Evolutionary conservation across 2,888 invertebrate species (phyloP).

Genomic region (Amblyjoppa proteus): DNA sequence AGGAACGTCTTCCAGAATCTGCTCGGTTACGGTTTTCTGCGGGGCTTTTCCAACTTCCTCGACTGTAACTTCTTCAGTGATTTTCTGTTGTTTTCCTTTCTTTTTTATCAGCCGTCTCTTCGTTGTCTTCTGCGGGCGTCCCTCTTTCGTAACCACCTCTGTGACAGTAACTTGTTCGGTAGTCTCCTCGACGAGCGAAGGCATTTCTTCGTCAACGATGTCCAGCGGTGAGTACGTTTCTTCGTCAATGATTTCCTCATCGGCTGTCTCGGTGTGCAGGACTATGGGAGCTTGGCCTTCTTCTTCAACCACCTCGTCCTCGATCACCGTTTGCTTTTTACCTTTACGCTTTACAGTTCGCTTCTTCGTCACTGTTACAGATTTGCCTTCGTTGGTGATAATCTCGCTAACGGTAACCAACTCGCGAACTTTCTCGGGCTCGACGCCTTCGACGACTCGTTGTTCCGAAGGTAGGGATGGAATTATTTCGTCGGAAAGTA

Average conservation of each 20-base stretch:
- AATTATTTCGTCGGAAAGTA: slow-evolving; percentile 71
- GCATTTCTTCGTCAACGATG: slow-evolving; percentile 79
- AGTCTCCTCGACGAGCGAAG: slow-evolving; percentile 79
- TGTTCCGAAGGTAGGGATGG: slow-evolving; percentile 35
- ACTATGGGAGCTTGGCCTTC: slow-evolving; percentile 81
- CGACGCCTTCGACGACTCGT: slow-evolving; percentile 58
- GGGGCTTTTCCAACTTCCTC: slow-evolving; percentile 84
- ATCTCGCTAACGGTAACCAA: slow-evolving; percentile 79
- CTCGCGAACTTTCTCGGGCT: slow-evolving; percentile 80
- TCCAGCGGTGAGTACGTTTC: slow-evolving; percentile 78
- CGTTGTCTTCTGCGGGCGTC: slow-evolving; percentile 75
- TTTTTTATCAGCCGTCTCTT: slow-evolving; percentile 77
- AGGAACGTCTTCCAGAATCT: slow-evolving; percentile 74
- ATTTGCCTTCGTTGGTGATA: slow-evolving; percentile 79
- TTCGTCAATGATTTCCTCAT: slow-evolving; percentile 78
- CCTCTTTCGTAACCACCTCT: slow-evolving; percentile 71
- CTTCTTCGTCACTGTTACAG: slow-evolving; percentile 76
- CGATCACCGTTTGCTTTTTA: slow-evolving; percentile 70
- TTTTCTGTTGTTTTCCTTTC: slow-evolving; percentile 78
- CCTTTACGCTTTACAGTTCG: slow-evolving; percentile 68
- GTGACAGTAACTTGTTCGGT: slow-evolving; percentile 67
- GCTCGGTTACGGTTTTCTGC: slow-evolving; percentile 72
- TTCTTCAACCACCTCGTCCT: slow-evolving; percentile 73
- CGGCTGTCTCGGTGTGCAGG: slow-evolving; percentile 79
- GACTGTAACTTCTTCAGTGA: slow-evolving; percentile 70